Evolutionary conservation across 2,888 invertebrate genomes (phyloP), one percentile per base, ranked within the genome.

Genomic region (Drosophila nigritarsus): DNA sequence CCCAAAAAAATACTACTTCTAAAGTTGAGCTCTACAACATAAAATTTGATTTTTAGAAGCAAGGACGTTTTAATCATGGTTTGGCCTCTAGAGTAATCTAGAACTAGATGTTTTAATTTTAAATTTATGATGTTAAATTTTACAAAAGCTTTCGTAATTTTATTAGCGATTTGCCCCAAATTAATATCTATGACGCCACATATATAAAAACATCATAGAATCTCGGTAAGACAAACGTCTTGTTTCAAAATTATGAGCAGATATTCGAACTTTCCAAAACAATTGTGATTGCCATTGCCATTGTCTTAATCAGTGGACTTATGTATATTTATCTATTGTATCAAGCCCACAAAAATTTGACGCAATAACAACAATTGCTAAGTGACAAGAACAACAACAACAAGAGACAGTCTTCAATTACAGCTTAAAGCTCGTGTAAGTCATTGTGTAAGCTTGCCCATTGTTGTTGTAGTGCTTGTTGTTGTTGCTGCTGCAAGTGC

Each of bases 371-470:
- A 55, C 68, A 66, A 48, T 45, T 48, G 59, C 38, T 56, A 42
- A 38, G 58, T n/a, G 49, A 36, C 51, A 49, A 34, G 49, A 59
- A 48, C 29, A 61, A 38, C 62, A 32, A 36, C 51, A 49, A 45
- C 51, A 55, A 51, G 38, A 32, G 34, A 67, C 27, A 50, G 75
- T 84, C 87, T 87, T 84, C 85, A 84, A 89, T 87, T 87, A 80
- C 89, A 73, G 73, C 89, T 80, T 69, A 84, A 86, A 84, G 85
- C 80, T 78, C 85, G 61, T 87, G 85, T 86, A 86, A 86, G 85
- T 84, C 75, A 80, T 68, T 77, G 59, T 89, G 89, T 86, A 89
- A 89, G 85, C 89, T 73, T 67, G 58, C 38, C 20, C 48, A 54
- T 58, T 56, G 65, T 82, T 82, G 74, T 60, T 65, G 58, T 70